These are phyloP conservation scores for Gnathochromis pfefferi DNA, from an alignment of 2,113 vertebrate genomes.

Conservation along the genomic window DNA sequence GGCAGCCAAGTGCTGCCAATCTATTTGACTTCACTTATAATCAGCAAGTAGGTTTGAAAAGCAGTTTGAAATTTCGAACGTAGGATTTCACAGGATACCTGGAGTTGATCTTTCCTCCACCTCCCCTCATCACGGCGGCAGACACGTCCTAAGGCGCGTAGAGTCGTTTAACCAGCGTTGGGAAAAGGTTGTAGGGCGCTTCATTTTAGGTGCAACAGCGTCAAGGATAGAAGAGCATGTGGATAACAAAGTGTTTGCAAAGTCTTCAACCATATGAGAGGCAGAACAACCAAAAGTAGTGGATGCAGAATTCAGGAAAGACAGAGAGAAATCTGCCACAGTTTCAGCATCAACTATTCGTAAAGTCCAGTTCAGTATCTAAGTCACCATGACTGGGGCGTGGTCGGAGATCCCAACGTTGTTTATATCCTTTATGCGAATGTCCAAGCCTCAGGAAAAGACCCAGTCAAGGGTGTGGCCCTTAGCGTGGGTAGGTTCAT, in stretches of 20 bases:
- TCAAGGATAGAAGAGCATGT: no score
- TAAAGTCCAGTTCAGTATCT: no score
- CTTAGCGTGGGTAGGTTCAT: rapidly evolving
- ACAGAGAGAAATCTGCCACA: no score
- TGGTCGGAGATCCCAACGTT: rapidly evolving
- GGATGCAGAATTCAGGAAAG: background rate
- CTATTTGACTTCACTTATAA: background rate
- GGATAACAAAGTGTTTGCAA: no score
- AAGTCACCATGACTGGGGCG: no score
- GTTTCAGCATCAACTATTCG: no score
- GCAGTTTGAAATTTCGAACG: background rate
- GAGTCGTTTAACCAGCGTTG: no score
- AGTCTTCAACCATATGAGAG: no score
- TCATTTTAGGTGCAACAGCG: rapidly evolving
- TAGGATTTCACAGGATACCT: no score
- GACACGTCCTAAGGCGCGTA: rapidly evolving
- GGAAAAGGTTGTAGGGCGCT: no score
- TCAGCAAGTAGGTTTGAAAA: background rate
- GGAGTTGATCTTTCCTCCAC: no score
- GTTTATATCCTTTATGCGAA: rapidly evolving
- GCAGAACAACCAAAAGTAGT: rapidly evolving
- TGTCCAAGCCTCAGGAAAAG: rapidly evolving
- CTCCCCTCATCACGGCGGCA: rapidly evolving
- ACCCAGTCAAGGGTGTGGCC: background rate
- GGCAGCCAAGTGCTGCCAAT: background rate